Evolutionary conservation across 2,113 vertebrate species (phyloP).

Genomic region (Ceyx margarethae): DNA sequence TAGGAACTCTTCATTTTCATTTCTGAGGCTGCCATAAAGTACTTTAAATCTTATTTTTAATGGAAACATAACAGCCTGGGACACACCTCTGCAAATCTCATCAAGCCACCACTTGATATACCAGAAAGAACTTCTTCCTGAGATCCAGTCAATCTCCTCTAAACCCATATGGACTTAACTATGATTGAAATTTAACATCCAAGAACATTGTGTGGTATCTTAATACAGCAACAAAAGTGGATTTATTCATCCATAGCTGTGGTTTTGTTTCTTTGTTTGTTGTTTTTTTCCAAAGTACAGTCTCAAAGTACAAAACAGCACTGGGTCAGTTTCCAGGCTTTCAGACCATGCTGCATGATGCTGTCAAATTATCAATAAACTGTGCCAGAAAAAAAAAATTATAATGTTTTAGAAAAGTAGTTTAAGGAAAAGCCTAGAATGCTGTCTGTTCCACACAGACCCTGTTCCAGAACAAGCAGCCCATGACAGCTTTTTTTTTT

Average conservation of each 20-base stretch:
- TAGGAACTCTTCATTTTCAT: neutral
- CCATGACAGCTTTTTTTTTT: neutral
- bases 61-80: neutral
- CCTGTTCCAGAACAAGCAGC: neutral
- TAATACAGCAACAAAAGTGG: neutral
- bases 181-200: neutral
- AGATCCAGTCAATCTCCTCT: no score
- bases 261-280: neutral
- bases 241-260: neutral
- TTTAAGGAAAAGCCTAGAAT: neutral
- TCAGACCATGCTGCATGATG: rapidly evolving
- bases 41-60: neutral
- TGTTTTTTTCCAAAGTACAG: neutral
- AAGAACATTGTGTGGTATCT: neutral
- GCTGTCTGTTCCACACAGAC: neutral
- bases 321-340: neutral
- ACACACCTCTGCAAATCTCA: neutral
- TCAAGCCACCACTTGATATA: neutral
- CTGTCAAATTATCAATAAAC: neutral
- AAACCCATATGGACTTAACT: neutral
- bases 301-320: neutral
- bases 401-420: neutral
- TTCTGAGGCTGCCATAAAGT: neutral
- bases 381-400: neutral
- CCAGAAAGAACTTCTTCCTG: no score